phyloP scores from a whole-genome alignment of 1,140 invertebrate species.

The Leptopilina clavipes region DNA sequence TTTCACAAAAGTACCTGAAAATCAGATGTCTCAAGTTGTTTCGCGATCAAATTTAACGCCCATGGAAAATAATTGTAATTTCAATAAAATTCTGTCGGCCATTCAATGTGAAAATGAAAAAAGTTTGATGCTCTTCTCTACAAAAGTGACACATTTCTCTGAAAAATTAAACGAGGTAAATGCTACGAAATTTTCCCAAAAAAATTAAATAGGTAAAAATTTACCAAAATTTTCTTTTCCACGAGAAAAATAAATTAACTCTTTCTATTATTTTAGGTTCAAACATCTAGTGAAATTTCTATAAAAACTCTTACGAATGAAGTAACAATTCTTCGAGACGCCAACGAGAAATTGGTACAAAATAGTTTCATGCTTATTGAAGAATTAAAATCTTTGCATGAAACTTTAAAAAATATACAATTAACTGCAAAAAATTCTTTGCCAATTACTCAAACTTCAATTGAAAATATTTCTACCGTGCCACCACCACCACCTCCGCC shows the following conservation, averaged over 20 bases:
- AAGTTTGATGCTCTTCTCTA: conserved; percentile 47
- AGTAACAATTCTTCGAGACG: conserved; percentile 45
- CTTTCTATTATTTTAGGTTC: conserved; percentile 45
- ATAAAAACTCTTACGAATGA: conserved; percentile 51
- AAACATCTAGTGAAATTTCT: conserved; percentile 43
- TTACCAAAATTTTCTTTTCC: background rate
- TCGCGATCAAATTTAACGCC: conserved; percentile 8
- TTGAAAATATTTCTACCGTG: background rate
- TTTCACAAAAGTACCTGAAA: conserved; percentile 30
- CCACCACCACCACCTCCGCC: conserved; percentile 44
- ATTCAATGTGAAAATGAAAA: conserved; percentile 52
- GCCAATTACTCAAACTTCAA: background rate
- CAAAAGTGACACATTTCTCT: conserved; percentile 54
- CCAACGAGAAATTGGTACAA: conserved; percentile 48
- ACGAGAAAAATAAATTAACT: too few species aligned
- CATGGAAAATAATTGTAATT: conserved; percentile 39
- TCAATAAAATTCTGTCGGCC: conserved; percentile 39
- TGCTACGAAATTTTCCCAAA: conserved; percentile 15
- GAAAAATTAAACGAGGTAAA: conserved; percentile 56
- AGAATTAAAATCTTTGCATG: conserved; percentile 52
- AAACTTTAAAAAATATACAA: conserved; percentile 45
- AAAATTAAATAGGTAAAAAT: conserved; percentile 32
- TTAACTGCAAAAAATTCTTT: background rate
- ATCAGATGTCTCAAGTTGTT: conserved; percentile 36
- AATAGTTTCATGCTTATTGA: conserved; percentile 49